phyloP scores from a whole-genome alignment of 2,888 invertebrate species.

The Salticus scenicus region DNA sequence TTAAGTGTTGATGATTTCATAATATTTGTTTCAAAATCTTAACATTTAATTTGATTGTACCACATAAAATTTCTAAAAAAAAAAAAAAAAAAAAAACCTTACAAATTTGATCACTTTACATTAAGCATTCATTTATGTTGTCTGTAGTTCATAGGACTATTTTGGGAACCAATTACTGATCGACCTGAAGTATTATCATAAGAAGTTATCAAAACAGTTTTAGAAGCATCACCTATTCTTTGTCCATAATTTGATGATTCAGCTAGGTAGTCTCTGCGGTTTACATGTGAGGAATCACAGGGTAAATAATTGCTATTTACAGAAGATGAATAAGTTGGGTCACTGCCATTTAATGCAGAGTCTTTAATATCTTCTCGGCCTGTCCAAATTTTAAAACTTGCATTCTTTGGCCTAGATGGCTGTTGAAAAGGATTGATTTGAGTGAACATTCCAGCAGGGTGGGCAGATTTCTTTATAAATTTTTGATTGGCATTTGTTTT shows the following conservation, averaged over 20 bases:
- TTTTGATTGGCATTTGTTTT: conserved; percentile 15
- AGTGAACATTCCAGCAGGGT: conserved; percentile 60
- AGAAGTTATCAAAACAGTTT: conserved; percentile 22
- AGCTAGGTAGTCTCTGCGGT: neutral
- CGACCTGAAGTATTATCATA: conserved; percentile 16
- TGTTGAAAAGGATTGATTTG: conserved; percentile 65
- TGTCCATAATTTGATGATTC: neutral
- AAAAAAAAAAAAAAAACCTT: too few relatives aligned
- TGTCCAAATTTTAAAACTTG: conserved; percentile 9
- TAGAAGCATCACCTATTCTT: conserved; percentile 15
- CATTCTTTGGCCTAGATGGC: conserved; percentile 30
- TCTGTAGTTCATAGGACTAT: neutral
- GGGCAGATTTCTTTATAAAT: conserved; percentile 24
- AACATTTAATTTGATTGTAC: too few relatives aligned
- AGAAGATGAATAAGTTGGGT: neutral
- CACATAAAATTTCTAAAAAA: too few relatives aligned
- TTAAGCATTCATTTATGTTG: conserved; percentile 17
- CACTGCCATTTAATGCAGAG: neutral
- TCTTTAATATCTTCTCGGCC: conserved; percentile 15
- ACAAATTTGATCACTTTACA: too few relatives aligned
- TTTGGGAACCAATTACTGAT: neutral
- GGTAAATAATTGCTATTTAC: neutral
- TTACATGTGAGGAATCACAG: conserved; percentile 19
- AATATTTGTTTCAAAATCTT: too few relatives aligned
- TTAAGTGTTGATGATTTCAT: too few relatives aligned